These are phyloP conservation scores for Lanistes nyassanus DNA, from an alignment of 1,140 invertebrate species.

Conservation along the genomic window DNA sequence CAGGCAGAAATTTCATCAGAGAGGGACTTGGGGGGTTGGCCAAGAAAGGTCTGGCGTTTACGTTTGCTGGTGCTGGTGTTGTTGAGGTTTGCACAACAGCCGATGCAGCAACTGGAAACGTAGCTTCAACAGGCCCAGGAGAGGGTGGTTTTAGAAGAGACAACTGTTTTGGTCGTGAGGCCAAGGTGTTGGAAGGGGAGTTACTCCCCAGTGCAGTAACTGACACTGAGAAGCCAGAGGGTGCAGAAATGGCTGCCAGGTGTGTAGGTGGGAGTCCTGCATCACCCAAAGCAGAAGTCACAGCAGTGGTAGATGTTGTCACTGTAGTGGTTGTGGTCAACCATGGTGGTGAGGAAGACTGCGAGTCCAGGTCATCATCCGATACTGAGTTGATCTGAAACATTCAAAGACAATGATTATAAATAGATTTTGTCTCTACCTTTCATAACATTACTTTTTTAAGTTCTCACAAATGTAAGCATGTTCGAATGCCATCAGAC, in stretches of 20 bases:
- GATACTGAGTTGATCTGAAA: conserved; percentile 22
- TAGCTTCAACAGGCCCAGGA: not conserved
- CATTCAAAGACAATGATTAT: too few species aligned
- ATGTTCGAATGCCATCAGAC: too few species aligned
- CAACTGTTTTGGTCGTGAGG: conserved; percentile 26
- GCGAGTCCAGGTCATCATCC: conserved; percentile 10
- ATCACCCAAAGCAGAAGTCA: not conserved
- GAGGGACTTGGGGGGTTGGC: conserved; percentile 38
- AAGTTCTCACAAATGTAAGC: too few species aligned
- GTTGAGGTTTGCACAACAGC: not conserved
- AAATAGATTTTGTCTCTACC: too few species aligned
- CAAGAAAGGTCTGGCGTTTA: too few species aligned
- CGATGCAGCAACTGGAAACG: not conserved
- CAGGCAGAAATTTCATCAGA: conserved; percentile 36
- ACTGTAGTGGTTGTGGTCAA: not conserved
- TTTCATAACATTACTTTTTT: too few species aligned
- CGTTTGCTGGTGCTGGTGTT: not conserved
- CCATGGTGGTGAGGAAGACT: not conserved
- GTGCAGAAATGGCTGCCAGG: not conserved
- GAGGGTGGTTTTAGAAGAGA: conserved; percentile 23
- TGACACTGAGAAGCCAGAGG: conserved; percentile 1
- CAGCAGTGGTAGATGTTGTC: not conserved
- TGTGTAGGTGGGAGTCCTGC: too few species aligned
- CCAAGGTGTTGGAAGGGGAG: not conserved
- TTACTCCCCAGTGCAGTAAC: not conserved